Evolutionary conservation across 2,888 invertebrate genomes (phyloP), one percentile per base, ranked within the genome.

Genomic region (Macrosiphum euphorbiae): DNA sequence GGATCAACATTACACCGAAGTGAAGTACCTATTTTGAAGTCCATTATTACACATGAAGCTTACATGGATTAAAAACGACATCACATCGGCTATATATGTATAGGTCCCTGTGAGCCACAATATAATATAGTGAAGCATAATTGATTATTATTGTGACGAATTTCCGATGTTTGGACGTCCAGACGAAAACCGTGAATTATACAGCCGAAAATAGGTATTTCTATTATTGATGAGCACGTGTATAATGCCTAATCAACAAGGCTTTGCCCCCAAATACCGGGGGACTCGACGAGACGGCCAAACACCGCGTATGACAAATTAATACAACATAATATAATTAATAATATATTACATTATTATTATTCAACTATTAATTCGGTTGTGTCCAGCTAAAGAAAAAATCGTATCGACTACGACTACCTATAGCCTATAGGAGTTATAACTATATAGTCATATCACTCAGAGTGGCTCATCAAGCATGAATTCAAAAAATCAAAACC

Each of bases 11-110:
- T 87, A 92, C 35, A 28, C 10, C 61, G 87, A 35, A 50, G 55
- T 44, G n/a, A 24, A 1, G 44, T 44, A 47, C 47, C 47, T 10
- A 78, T 58, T 8, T 78, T 90, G 3, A 41, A 35, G 87, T 87
- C 92, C 92, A 92, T 92, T 88, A 78, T 50, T 90, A 67, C 61
- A 92, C 26, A 13, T 41, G 28, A 61, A 35, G 35, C 87, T 16
- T 7, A n/a, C 41, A 50, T 52, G 67, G 87, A 92, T 92, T 92
- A 88, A 41, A 92, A 67, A 67, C 16, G 16, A 61, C 47, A 16
- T 41, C 41, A 11, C 61, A 35, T 58, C 13, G 24, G 61, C 28
- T 55, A 47, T 11, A n/a, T 16, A n/a, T n/a, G n/a, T 24, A 26
- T 52, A 58, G 16, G n/a, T 41, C 41, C 16, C 47, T 47, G 11